phyloP scores from a whole-genome alignment of 2,113 vertebrate species.

The Podocnemis expansa region DNA sequence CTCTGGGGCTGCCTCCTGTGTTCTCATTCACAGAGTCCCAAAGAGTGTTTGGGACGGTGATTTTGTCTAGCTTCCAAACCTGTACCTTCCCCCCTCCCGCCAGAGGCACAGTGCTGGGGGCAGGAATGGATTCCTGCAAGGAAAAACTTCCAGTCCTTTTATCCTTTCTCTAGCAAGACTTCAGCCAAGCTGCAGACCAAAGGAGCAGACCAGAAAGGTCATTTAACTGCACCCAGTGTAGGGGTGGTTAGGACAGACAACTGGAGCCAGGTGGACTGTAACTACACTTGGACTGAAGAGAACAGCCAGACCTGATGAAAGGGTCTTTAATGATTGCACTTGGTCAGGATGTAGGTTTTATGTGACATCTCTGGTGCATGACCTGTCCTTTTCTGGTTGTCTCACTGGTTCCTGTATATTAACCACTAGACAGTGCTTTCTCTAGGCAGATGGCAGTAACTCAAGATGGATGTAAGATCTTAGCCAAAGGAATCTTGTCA shows the following conservation, averaged over 20 bases:
- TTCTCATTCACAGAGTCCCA: rapidly evolving
- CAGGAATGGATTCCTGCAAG: not conserved
- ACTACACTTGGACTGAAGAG: not conserved
- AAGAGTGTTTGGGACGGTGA: not conserved
- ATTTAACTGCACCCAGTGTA: not conserved
- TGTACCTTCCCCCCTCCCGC: rapidly evolving
- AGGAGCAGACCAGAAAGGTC: not conserved
- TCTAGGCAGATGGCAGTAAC: conserved; percentile 33
- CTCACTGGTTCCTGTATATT: conserved; percentile 25
- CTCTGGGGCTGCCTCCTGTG: not conserved
- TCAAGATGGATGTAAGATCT: not conserved
- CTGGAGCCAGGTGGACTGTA: not conserved
- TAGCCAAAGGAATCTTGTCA: not conserved
- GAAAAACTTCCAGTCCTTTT: rapidly evolving
- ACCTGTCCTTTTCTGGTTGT: conserved; percentile 18
- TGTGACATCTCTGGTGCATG: not conserved
- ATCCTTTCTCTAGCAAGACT: not conserved
- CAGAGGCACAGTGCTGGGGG: not conserved
- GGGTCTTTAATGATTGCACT: not conserved
- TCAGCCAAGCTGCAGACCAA: not conserved
- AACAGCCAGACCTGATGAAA: not conserved
- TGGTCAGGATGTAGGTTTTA: not conserved
- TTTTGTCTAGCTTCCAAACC: not conserved
- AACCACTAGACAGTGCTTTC: not conserved
- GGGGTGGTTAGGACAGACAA: not conserved